phyloP scores from a whole-genome alignment of 2,113 vertebrate species.

The Rafetus swinhoei region DNA sequence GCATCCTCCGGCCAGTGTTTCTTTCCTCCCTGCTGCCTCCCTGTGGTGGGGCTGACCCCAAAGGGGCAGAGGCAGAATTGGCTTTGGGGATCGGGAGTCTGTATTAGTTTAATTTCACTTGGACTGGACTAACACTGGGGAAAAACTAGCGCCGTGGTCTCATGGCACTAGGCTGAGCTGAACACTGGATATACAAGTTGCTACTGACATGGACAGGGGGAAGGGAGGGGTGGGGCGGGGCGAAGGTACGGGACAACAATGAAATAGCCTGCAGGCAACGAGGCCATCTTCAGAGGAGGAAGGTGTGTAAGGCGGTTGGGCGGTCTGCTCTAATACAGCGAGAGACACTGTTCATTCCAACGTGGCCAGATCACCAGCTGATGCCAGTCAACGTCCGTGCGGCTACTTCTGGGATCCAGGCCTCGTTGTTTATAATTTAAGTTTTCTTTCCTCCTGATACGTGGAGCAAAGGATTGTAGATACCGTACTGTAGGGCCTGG shows the following conservation, averaged over 20 bases:
- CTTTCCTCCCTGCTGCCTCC: not conserved
- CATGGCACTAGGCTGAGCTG: not conserved
- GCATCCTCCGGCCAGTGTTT: not conserved
- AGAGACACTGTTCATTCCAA: not conserved
- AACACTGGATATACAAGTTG: constrained; percentile 19
- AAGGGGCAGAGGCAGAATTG: not conserved
- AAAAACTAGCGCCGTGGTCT: not conserved
- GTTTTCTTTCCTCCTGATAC: not conserved
- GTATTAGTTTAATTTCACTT: not conserved
- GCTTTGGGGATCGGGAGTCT: not conserved
- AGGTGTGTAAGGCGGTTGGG: not conserved
- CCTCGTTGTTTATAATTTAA: not conserved
- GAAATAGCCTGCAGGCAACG: not conserved
- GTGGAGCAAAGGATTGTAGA: constrained; percentile 11
- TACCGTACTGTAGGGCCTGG: not conserved
- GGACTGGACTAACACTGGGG: constrained; percentile 19
- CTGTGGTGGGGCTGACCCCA: not conserved
- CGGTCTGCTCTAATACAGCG: too few relatives aligned
- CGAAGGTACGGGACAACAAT: not conserved
- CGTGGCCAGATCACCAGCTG: not conserved
- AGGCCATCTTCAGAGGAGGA: not conserved
- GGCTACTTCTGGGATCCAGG: not conserved
- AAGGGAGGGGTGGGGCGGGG: not conserved
- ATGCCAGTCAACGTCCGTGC: not conserved
- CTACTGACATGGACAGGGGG: not conserved